Conservation (phyloP, 2,797 vertebrate genomes). For the Macroramphosus scolopax region DNA sequence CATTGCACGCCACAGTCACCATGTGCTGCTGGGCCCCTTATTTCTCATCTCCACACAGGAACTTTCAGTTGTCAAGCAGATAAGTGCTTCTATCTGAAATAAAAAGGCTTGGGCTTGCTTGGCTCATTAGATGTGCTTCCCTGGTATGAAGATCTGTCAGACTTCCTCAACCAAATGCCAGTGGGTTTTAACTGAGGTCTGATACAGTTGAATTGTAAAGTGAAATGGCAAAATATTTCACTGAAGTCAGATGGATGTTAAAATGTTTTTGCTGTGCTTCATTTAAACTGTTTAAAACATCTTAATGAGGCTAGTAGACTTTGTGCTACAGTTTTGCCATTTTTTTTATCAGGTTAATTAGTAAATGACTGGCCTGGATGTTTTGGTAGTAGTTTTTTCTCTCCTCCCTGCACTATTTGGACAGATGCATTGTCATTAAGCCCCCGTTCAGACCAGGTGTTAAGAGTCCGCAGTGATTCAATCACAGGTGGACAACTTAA, state of each 20-base stretch:
- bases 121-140: constrained; percentile 28
- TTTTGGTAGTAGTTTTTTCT: constrained; percentile 19
- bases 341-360: constrained; percentile 20
- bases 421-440: constrained; percentile 1
- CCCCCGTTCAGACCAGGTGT: too few species aligned
- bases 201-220: constrained; percentile 11
- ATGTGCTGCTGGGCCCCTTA: constrained; percentile 54
- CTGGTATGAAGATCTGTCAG: constrained; percentile 37
- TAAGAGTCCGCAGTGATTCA: too few species aligned
- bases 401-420: constrained; percentile 19
- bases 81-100: constrained; percentile 52
- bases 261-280: constrained; percentile 9
- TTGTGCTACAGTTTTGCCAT: constrained; percentile 8
- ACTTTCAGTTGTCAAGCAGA: constrained; percentile 62
- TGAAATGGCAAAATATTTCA: not conserved
- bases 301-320: not conserved
- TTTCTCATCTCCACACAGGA: constrained; percentile 32
- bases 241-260: constrained; percentile 9
- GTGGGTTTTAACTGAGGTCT: constrained; percentile 27
- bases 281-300: constrained; percentile 12
- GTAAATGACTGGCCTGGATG: constrained; percentile 28
- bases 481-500: too few species aligned
- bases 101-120: constrained; percentile 29
- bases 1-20: constrained; percentile 57
- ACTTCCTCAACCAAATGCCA: constrained; percentile 34